Conservation (phyloP, 1,140 invertebrate species). For the Andricus grossulariae region DNA sequence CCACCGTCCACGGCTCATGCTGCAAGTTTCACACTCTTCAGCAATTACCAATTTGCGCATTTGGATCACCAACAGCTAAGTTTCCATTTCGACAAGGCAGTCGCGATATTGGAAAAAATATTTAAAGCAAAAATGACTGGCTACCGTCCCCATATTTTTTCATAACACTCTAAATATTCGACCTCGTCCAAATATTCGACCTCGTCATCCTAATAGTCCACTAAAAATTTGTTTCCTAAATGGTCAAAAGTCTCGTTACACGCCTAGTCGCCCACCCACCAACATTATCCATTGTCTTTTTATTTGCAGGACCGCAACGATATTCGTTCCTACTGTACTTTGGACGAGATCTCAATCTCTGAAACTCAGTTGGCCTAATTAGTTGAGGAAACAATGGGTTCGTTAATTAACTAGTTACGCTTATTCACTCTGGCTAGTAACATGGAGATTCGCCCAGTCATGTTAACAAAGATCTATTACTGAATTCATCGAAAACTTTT, state of each 20-base stretch:
- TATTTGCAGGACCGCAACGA: slow-evolving; percentile 19
- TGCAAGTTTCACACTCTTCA: too few relatives aligned
- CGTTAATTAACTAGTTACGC: slow-evolving; percentile 29
- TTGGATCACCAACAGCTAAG: too few relatives aligned
- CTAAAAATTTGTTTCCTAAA: neutral
- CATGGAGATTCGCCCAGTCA: neutral
- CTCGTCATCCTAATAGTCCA: neutral
- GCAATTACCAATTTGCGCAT: too few relatives aligned
- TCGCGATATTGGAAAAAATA: too few relatives aligned
- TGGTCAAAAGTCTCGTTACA: neutral
- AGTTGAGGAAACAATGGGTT: slow-evolving; percentile 23
- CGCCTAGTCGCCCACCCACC: neutral
- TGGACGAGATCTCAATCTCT: slow-evolving; percentile 10
- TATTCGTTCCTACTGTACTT: neutral
- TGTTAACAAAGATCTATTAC: slow-evolving; percentile 25
- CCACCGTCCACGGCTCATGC: too few relatives aligned
- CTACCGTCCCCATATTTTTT: too few relatives aligned
- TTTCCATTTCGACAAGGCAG: too few relatives aligned
- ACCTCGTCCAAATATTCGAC: neutral
- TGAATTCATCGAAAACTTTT: slow-evolving; percentile 11
- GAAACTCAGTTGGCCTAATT: slow-evolving; percentile 28
- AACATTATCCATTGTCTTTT: slow-evolving; percentile 2
- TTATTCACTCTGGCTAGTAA: neutral
- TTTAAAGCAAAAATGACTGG: too few relatives aligned
- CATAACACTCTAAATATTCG: too few relatives aligned